Evolutionary conservation across 1,140 invertebrate genomes (phyloP), one percentile per base, ranked within the genome.

Genomic region (Tetragonula clypearis): DNA sequence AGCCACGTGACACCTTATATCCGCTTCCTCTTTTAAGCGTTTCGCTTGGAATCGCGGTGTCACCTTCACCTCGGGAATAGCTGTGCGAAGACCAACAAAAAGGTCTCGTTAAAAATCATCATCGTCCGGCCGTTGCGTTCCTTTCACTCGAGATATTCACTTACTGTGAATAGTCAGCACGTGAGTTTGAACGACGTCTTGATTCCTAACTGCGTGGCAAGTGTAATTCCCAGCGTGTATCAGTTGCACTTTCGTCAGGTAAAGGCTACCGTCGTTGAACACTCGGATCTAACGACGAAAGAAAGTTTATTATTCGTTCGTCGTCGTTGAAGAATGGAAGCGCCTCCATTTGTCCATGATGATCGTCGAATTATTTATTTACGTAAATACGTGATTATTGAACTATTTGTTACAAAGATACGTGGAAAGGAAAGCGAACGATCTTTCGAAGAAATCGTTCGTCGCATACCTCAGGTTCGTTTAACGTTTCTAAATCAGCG

Each of bases 191-290:
- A 97, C 96, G 35, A 98, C 96, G 89, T 97, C 96, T 62, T 96
- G 96, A 92, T 97, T 97, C 55, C 97, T 95, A 86, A 97, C 95
- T 41, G 97, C 97, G 90, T 97, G 96, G 92, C 97, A 98, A 1
- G 97, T 97, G 93, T 97, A 98, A 95, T 98, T 98, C 19, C 97
- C 97, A 53, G 97, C 96, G 92, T 98, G 97, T 35, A 97, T 96
- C 56, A 98, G 95, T 88, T 97, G 97, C 68, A 98, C 96, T 75
- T 96, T 96, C 56, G 96, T 97, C 76, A 98, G 95, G 93, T 97
- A 98, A 17, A 98, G 94, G 35, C 97, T 97, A 1, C 97, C 97
- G 88, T 97, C 97, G 62, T 95, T 96, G 93, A 97, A 97, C 15
- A 97, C 96, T 69, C 96, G 95, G 75, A 97, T 94, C 91, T 96